phyloP scores from a whole-genome alignment of 2,797 vertebrate genomes.

The Cryptoprocta ferox region DNA sequence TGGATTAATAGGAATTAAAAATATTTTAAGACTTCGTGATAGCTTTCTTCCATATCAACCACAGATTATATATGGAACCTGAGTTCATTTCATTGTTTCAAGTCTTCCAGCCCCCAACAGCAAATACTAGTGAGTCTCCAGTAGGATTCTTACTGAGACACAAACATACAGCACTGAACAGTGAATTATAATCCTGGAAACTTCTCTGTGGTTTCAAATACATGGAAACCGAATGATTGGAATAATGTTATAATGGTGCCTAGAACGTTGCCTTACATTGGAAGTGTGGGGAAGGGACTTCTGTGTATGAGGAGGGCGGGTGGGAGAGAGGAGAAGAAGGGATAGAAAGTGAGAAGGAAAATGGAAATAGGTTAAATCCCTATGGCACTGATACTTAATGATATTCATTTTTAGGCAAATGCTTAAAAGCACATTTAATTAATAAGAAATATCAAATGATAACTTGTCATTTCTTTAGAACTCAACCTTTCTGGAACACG shows the following conservation, averaged over 20 bases:
- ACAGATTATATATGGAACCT: background rate
- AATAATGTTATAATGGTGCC: background rate
- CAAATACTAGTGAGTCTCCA: constrained; percentile 8
- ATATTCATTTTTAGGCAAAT: background rate
- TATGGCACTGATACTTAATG: background rate
- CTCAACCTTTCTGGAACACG: background rate
- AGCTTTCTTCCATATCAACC: background rate
- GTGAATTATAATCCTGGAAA: background rate
- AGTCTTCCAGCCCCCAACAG: background rate
- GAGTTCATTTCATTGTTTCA: constrained; percentile 44
- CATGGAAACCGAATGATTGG: background rate
- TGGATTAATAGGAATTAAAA: background rate
- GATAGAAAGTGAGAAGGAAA: background rate
- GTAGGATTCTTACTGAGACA: background rate
- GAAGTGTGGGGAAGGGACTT: background rate
- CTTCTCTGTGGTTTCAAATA: background rate
- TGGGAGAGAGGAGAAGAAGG: background rate
- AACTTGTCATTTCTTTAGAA: background rate
- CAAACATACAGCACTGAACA: background rate
- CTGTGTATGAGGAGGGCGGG: background rate
- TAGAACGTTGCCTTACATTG: background rate
- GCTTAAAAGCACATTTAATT: background rate
- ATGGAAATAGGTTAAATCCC: background rate
- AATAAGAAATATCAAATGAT: constrained; percentile 20
- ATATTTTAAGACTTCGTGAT: background rate